Evolutionary conservation across 2,888 invertebrate species (phyloP), one percentile per base, ranked within the genome.

Genomic region (Bursaphelenchus okinawaensis): DNA sequence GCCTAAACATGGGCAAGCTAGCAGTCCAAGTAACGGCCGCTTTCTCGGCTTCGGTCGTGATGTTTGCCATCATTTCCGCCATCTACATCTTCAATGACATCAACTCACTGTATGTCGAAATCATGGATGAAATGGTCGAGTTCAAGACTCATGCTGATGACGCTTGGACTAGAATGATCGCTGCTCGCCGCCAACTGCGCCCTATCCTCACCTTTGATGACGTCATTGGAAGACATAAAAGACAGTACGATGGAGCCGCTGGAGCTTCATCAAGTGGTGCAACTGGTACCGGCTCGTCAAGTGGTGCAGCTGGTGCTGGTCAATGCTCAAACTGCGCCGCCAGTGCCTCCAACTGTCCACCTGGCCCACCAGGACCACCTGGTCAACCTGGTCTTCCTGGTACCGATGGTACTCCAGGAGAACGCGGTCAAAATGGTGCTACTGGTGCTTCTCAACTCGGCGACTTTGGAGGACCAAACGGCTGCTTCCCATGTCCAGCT

Each of bases 401-500:
- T 0, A 60, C 67, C 8, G 62, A 71, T 9, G 77, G 78, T 70
- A 63, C 66, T 52, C 65, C 68, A 1, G 76, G 68, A 51, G 52
- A 66, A 4, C 60, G 28, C 40, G 67, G 67, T 19, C 23, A 52
- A 1, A n/a, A 61, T 28, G 67, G 65, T 7, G 52, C 31, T 23
- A 19, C 31, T 12, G 54, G 40, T 4, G 23, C 64, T 9, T 24
- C 52, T 27, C 29, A 54, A 63, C 55, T 7, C 55, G 60, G 24
- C 62, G 54, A 20, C 8, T 29, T 26, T 28, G 68, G 68, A 29
- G 72, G 69, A 51, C 74, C 74, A 59, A 73, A 73, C 62, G 66
- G 70, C 56, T 75, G 75, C 61, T 72, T 71, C 20, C 73, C 73
- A 22, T 74, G 75, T 31, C 74, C 75, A 27, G 62, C 71, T 27